phyloP scores from a whole-genome alignment of 2,888 invertebrate genomes.

The Drosophila leonis region DNA sequence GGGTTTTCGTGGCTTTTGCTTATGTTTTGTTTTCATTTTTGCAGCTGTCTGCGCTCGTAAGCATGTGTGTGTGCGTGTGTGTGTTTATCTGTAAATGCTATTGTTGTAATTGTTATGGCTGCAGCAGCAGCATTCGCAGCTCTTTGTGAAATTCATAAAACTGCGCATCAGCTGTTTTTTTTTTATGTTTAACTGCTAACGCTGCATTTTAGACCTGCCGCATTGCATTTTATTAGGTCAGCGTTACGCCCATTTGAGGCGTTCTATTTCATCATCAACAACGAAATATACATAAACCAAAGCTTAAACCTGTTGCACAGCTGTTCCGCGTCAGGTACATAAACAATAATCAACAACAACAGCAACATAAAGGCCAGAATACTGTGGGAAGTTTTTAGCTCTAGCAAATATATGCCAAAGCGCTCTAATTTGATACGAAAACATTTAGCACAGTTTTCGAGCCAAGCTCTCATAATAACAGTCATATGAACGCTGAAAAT shows the following conservation, averaged over 20 bases:
- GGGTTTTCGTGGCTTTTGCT: constrained; percentile 66
- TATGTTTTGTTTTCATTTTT: constrained; percentile 76
- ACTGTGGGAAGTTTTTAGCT: constrained; percentile 73
- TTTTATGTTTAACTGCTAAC: constrained; percentile 43
- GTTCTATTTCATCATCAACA: constrained; percentile 52
- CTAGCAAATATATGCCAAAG: constrained; percentile 60
- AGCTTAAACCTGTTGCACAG: constrained; percentile 53
- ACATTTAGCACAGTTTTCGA: constrained; percentile 72
- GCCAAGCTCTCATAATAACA: constrained; percentile 50
- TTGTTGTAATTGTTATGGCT: constrained; percentile 46
- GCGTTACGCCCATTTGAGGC: constrained; percentile 50
- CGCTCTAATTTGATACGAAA: constrained; percentile 68
- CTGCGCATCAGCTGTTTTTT: constrained; percentile 72
- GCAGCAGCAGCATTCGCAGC: constrained; percentile 45
- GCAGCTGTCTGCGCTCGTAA: constrained; percentile 64
- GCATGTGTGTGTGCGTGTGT: background rate
- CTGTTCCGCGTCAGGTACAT: constrained; percentile 39
- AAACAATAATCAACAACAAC: constrained; percentile 3
- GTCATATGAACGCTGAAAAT: constrained; percentile 57
- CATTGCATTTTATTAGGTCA: constrained; percentile 68
- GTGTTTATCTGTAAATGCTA: constrained; percentile 29
- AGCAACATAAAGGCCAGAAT: constrained; percentile 7
- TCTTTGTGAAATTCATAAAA: constrained; percentile 68
- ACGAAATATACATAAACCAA: constrained; percentile 25
- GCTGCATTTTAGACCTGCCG: constrained; percentile 54